A percentile compares a stretch with the other conserved stretches of the same genome.
Conservation (phyloP, 1,140 invertebrate species). For the Spodoptera frugiperda region DNA sequence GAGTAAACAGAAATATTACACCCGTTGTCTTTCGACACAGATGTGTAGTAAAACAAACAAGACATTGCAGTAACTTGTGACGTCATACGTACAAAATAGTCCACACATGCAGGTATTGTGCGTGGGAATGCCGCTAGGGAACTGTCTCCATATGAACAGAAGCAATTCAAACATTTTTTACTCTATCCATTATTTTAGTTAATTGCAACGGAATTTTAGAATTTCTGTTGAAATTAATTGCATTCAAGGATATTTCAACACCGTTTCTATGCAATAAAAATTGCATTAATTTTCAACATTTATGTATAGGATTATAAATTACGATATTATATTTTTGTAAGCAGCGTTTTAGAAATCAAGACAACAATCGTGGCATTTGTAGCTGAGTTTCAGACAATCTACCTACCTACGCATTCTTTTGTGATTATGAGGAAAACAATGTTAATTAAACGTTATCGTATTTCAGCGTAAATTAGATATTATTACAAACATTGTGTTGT, state of each 20-base stretch:
- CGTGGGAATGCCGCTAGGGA: constrained; percentile 64
- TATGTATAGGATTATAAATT: background rate
- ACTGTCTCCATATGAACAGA: constrained; percentile 29
- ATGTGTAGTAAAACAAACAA: constrained; percentile 65
- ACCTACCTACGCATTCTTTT: too few species aligned
- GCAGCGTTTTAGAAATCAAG: background rate
- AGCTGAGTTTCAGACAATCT: too few species aligned
- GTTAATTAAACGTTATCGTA: constrained; percentile 5
- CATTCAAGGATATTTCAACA: constrained; percentile 38
- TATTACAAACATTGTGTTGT: background rate
- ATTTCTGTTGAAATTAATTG: constrained; percentile 41
- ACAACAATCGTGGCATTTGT: too few species aligned
- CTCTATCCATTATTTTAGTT: constrained; percentile 21
- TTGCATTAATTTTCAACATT: constrained; percentile 18
- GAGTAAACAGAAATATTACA: background rate
- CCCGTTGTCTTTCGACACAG: constrained; percentile 44
- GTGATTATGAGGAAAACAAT: constrained; percentile 6
- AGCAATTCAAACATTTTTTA: constrained; percentile 18
- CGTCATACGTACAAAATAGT: constrained; percentile 69
- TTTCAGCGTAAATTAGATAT: background rate
- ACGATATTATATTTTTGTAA: background rate
- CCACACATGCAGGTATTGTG: constrained; percentile 70
- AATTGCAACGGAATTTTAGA: constrained; percentile 12
- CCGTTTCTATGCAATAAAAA: background rate
- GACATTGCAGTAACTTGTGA: constrained; percentile 59